Evolutionary conservation across 2,888 invertebrate genomes (phyloP).

Genomic region (Trissoscelio sp.): DNA sequence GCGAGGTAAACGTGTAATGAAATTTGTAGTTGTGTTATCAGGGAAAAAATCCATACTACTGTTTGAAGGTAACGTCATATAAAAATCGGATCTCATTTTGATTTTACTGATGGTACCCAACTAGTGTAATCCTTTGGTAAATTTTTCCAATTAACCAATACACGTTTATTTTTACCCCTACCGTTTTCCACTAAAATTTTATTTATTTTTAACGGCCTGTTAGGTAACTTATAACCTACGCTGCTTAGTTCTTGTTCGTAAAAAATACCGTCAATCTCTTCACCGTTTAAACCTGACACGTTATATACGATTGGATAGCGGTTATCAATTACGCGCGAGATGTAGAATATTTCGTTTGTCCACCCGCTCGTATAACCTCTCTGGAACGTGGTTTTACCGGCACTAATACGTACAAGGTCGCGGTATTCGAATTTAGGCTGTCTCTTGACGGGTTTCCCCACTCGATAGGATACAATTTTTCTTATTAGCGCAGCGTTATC

Average conservation of each 20-base stretch:
- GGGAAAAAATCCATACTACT: constrained; percentile 33
- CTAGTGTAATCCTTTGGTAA: background rate
- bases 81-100: background rate
- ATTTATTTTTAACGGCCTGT: background rate
- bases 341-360: constrained; percentile 1
- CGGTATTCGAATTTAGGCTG: constrained; percentile 9
- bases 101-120: background rate
- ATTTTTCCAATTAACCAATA: constrained; percentile 4
- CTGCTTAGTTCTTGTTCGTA: constrained; percentile 9
- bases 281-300: background rate
- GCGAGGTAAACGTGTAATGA: constrained; percentile 14
- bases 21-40: constrained; percentile 18
- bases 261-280: constrained; percentile 32
- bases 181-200: background rate
- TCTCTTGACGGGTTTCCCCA: no score
- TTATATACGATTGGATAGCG: background rate
- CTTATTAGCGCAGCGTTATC: background rate
- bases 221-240: background rate
- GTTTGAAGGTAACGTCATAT: background rate
- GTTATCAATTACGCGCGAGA: background rate
- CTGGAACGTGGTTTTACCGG: background rate
- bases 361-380: constrained; percentile 1
- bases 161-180: background rate
- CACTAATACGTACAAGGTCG: constrained; percentile 16
- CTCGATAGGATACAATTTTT: no score